A percentile compares a stretch with the other conserved stretches of the same genome.
These are phyloP conservation scores for Cheirogaleus major DNA, from an alignment of 2,797 vertebrate species.

Conservation along the genomic window DNA sequence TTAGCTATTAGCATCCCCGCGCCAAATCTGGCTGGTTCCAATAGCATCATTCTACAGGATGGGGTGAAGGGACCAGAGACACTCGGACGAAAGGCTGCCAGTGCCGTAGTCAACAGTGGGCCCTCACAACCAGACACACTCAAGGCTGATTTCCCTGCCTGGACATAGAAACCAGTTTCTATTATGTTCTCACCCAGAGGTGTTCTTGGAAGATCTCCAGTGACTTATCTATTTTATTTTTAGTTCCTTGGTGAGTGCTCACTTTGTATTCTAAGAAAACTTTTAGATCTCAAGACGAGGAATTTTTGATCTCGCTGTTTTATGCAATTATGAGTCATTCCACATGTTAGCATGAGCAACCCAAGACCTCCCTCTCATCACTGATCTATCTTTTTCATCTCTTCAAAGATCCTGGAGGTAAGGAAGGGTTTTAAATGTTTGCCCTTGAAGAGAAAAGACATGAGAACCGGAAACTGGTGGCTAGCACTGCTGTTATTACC, in stretches of 20 bases:
- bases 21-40: not conserved
- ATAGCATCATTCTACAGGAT: not conserved
- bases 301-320: slow-evolving; percentile 37
- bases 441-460: slow-evolving; percentile 30
- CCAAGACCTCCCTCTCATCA: not conserved
- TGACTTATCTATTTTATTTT: slow-evolving; percentile 35
- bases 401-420: slow-evolving; percentile 51
- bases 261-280: slow-evolving; percentile 54
- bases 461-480: not conserved
- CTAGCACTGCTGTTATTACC: not conserved
- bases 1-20: not conserved
- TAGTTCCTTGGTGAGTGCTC: slow-evolving; percentile 7
- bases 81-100: not conserved
- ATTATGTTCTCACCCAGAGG: not conserved
- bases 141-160: not conserved
- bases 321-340: slow-evolving; percentile 55
- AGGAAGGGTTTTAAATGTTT: slow-evolving; percentile 50
- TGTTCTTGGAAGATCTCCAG: not conserved
- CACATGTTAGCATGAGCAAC: not conserved
- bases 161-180: not conserved
- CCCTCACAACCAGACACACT: not conserved
- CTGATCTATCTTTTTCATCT: slow-evolving; percentile 34
- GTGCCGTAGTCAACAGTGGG: fast-evolving
- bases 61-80: not conserved
- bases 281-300: slow-evolving; percentile 15